Evolutionary conservation across 2,113 vertebrate genomes (phyloP).

Genomic region (Progne subis): DNA sequence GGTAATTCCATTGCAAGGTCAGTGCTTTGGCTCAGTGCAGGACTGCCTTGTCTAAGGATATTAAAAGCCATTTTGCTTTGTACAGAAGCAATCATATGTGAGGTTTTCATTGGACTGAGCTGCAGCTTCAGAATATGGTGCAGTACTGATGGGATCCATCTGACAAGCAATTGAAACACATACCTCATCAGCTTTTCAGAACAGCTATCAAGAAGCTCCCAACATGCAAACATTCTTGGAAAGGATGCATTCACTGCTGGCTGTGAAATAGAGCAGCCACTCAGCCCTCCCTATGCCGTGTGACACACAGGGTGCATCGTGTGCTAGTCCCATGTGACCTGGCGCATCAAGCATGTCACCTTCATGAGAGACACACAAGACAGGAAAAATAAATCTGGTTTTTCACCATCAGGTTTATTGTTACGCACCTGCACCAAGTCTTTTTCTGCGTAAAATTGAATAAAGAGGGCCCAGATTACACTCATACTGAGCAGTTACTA

Average conservation of each 20-base stretch:
- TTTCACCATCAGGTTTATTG: background rate
- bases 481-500: background rate
- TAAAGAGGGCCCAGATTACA: background rate
- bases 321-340: constrained; percentile 10
- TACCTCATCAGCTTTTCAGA: background rate
- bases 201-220: background rate
- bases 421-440: background rate
- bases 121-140: background rate
- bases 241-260: background rate
- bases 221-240: background rate
- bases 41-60: background rate
- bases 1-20: background rate
- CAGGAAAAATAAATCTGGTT: background rate
- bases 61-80: background rate
- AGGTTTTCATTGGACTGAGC: background rate
- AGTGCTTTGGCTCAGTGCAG: background rate
- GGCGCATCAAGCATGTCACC: background rate
- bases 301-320: background rate
- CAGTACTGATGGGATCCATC: background rate
- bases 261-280: background rate
- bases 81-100: background rate
- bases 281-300: background rate
- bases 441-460: background rate
- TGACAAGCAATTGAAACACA: background rate
- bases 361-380: background rate